Evolutionary conservation across 2,113 vertebrate genomes (phyloP), one percentile per base, ranked within the genome.

Genomic region (Aspidoscelis tigris): DNA sequence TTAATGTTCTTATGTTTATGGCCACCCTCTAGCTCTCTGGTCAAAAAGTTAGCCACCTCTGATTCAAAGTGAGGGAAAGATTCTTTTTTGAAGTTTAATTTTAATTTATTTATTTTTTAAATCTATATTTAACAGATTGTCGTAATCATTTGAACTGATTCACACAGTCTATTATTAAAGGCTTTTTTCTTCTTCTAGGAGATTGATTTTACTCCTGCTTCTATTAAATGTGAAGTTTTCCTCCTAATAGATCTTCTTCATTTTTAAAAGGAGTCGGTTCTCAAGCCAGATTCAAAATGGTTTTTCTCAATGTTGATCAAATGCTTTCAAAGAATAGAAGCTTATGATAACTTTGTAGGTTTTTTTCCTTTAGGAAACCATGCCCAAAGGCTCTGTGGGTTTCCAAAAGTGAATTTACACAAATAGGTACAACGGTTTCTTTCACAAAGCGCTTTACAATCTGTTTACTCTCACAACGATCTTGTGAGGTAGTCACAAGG

Each of bases 261-360:
- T 39, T 70, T 70, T 69, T 69, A 11, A 3, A 0, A 4, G 11
- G 71, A 50, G 58, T 53, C 44, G 58, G 39, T 5, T 70, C 50
- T 44, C 64, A 65, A 91, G 90, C 91, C 93, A 93, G 88, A 86
- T 92, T 88, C 69, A 84, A 92, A 92, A 91, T 58, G 82, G 83
- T 94, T 91, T n/a, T 26, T 61, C 39, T 77, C 20, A 41, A 61
- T 41, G 53, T 22, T 33, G 33, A 33, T 33, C 18, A 18, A 58
- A 41, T 72, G 69, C 22, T 80, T 68, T 16, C 8, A 16, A 50
- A 24, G 33, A 33, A 33, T 33, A 33, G 33, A 33, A 33, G 33
- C 33, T 33, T 33, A 33, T 33, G 33, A 33, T 33, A 47, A 47
- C 43, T 9, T 24, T 61, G 7, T 14, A 26, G 5, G 8, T 41